Conservation (phyloP, 2,113 vertebrate genomes). For the Dromaius novaehollandiae region DNA sequence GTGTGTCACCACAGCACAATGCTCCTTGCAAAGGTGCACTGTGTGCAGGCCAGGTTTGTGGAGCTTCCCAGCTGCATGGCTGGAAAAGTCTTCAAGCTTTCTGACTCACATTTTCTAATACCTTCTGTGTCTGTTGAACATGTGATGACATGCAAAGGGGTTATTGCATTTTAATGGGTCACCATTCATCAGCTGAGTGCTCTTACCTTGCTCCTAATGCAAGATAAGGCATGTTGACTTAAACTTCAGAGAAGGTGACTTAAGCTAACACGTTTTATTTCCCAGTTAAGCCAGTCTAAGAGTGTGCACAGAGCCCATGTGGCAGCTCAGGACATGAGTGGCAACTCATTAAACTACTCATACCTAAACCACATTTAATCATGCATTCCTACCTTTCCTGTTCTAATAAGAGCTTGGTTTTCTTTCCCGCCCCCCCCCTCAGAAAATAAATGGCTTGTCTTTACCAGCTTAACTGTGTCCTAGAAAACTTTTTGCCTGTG, state of each 20-base stretch:
- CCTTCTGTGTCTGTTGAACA: background rate
- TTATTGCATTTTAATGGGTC: background rate
- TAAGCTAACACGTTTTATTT: background rate
- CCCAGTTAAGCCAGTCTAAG: background rate
- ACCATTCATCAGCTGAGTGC: background rate
- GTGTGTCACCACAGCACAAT: rapidly evolving
- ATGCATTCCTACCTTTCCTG: background rate
- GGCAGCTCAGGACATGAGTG: background rate
- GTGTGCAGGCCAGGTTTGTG: rapidly evolving
- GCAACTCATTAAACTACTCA: background rate
- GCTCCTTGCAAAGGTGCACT: background rate
- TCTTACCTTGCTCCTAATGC: background rate
- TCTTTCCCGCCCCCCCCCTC: background rate
- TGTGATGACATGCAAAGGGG: background rate
- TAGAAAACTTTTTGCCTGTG: conserved; percentile 17
- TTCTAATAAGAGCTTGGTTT: background rate
- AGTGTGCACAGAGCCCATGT: rapidly evolving
- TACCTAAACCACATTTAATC: background rate
- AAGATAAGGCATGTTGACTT: background rate
- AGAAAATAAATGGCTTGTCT: conserved; percentile 3
- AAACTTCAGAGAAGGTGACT: background rate
- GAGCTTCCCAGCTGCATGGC: background rate
- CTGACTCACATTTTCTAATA: background rate
- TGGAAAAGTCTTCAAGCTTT: background rate
- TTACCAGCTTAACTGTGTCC: background rate